Evolutionary conservation across 2,797 vertebrate species (phyloP).

Genomic region (Syngnathus acus): DNA sequence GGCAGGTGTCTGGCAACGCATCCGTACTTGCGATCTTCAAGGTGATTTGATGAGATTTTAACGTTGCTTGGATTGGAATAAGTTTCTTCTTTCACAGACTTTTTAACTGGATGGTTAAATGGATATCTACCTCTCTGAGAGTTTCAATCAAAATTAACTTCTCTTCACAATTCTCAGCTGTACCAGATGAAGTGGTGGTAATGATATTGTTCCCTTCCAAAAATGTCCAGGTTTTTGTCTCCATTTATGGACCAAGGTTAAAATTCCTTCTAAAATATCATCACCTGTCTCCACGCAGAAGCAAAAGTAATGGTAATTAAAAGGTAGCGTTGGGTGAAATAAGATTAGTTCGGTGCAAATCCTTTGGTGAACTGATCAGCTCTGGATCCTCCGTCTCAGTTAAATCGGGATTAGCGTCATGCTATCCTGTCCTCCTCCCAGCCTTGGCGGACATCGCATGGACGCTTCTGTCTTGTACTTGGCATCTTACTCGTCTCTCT

Average conservation of each 20-base stretch:
- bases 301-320: slow-evolving; percentile 28
- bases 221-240: background rate
- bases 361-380: slow-evolving; percentile 47
- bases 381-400: slow-evolving; percentile 49
- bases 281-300: background rate
- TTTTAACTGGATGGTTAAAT: background rate
- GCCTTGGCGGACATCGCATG: background rate
- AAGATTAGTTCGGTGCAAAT: slow-evolving; percentile 54
- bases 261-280: background rate
- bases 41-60: background rate
- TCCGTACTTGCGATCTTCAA: background rate
- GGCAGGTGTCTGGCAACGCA: background rate
- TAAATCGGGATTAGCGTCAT: slow-evolving; percentile 44
- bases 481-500: background rate
- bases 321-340: slow-evolving; percentile 49
- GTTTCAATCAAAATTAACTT: background rate
- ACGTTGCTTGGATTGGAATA: background rate
- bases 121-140: background rate
- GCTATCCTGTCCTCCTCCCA: background rate
- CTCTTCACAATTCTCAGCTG: background rate
- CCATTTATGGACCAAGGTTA: background rate
- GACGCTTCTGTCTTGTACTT: background rate
- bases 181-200: background rate
- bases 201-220: background rate
- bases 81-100: background rate